Conservation (phyloP, 2,797 vertebrate species). For the Micromesistius poutassou region DNA sequence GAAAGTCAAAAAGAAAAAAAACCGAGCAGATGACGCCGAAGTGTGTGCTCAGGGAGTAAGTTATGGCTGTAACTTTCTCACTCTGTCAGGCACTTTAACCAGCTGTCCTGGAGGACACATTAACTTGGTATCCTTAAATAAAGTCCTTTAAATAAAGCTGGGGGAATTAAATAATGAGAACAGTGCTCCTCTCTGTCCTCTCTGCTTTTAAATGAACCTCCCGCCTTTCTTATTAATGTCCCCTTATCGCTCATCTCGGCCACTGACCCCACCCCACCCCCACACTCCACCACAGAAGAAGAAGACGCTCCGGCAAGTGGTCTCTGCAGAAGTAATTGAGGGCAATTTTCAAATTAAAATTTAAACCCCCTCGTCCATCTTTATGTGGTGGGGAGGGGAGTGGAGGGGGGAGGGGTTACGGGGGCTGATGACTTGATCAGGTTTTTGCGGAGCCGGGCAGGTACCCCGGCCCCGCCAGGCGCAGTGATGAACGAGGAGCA, state of each 20-base stretch:
- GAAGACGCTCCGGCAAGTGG: slow-evolving; percentile 77
- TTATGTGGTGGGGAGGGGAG: slow-evolving; percentile 64
- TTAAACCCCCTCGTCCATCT: slow-evolving; percentile 79
- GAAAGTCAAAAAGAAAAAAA: slow-evolving; percentile 54
- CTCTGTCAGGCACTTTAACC: slow-evolving; percentile 75
- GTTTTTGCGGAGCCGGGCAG: slow-evolving; percentile 80
- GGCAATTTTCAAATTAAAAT: slow-evolving; percentile 93
- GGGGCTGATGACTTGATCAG: slow-evolving; percentile 87
- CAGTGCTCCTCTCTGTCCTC: slow-evolving; percentile 74
- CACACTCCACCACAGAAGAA: slow-evolving; percentile 52
- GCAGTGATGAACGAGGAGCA: slow-evolving; percentile 93
- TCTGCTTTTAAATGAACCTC: slow-evolving; percentile 89
- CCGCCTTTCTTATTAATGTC: slow-evolving; percentile 89
- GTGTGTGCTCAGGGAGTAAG: slow-evolving; percentile 72
- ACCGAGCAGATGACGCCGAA: slow-evolving; percentile 53
- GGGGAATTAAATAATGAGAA: slow-evolving; percentile 81
- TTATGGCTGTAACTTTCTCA: slow-evolving; percentile 75
- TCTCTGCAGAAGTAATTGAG: slow-evolving; percentile 79
- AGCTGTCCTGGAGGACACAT: slow-evolving; percentile 77
- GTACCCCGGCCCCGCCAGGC: slow-evolving; percentile 80
- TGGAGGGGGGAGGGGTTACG: slow-evolving; percentile 28
- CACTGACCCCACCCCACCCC: slow-evolving; percentile 83
- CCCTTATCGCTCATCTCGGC: slow-evolving; percentile 84
- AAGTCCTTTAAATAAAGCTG: slow-evolving; percentile 88
- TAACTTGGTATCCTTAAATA: slow-evolving; percentile 87